Base-by-base conservation (phyloP, 2,797 vertebrate genomes). In the Taeniopygia guttata region DNA sequence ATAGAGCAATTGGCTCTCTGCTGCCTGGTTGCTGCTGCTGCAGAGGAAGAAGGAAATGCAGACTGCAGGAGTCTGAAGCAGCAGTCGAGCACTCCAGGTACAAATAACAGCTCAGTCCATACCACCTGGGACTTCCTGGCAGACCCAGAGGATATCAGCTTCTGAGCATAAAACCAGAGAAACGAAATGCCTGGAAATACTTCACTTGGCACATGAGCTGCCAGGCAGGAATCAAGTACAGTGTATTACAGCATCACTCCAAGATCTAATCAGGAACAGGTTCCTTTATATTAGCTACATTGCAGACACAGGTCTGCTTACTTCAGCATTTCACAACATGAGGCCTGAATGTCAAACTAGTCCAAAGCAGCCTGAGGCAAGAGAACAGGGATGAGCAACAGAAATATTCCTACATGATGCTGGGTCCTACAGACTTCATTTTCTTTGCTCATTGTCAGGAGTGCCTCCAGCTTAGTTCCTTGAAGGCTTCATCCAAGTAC, bases 261-360 rank as follows among this genome's bases (percentile, higher is more conserved):
- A 45, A 68, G 87, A 93, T 89, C 51, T 94, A n/a, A 86, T 73
- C 80, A 66, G 29, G 40, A 91, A 55, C 69, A 42, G 72, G 87
- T 73, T 90, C 83, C 48, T 56, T 68, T 78, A 17, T 60, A 60
- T 70, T 29, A 30, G 48, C 21, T 54, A 2, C 22, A 54, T 62
- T 66, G 58, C 43, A 84, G 72, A 69, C 48, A 48, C 66, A 69
- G 40, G 29, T 56, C 94, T 94, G 90, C 90, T 91, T 86, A 82
- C 77, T 73, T 84, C 83, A 94, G 91, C 94, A 84, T 95, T 94
- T 95, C 74, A 46, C 80, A 86, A 56, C 46, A 11, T 9, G 32
- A 84, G 52, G 84, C 42, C 73, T 63, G 23, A 87, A 51, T 73
- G 93, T 84, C 93, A 95, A 93, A 89, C 48, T 21, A 88, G 80